phyloP scores from a whole-genome alignment of 35 echinoderm and acorn worm species.

The Acanthaster planci region DNA sequence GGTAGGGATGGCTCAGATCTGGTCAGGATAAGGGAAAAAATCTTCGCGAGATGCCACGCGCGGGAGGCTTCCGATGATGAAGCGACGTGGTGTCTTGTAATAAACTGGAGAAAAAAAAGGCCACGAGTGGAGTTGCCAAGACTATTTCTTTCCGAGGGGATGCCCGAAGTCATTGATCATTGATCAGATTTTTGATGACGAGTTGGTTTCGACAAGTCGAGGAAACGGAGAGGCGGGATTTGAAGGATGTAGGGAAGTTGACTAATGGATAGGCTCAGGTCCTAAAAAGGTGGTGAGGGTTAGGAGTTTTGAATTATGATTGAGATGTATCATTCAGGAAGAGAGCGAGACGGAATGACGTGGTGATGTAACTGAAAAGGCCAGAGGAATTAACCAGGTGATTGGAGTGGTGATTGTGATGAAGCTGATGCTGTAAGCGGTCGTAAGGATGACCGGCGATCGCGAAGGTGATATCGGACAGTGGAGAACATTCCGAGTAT shows the following conservation, averaged over 20 bases:
- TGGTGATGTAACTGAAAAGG: not conserved
- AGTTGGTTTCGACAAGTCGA: not conserved
- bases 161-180: not conserved
- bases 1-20: not conserved
- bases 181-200: not conserved
- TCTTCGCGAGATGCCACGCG: not conserved
- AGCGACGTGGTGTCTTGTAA: not conserved
- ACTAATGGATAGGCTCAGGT: not conserved
- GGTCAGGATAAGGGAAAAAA: not conserved
- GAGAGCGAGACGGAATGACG: not conserved
- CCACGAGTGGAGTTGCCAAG: not conserved
- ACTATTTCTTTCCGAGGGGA: constrained; percentile 6
- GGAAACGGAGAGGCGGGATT: not conserved
- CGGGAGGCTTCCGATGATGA: not conserved
- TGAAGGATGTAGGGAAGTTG: not conserved
- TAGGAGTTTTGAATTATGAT: no score
- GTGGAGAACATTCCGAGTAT: no score
- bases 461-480: no score
- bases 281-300: not conserved
- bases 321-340: not conserved
- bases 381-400: not conserved
- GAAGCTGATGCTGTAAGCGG: no score
- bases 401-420: not conserved
- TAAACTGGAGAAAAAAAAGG: no score
- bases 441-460: no score